These are phyloP conservation scores for Noctilio leporinus DNA, from an alignment of 2,113 vertebrate species.

Conservation along the genomic window DNA sequence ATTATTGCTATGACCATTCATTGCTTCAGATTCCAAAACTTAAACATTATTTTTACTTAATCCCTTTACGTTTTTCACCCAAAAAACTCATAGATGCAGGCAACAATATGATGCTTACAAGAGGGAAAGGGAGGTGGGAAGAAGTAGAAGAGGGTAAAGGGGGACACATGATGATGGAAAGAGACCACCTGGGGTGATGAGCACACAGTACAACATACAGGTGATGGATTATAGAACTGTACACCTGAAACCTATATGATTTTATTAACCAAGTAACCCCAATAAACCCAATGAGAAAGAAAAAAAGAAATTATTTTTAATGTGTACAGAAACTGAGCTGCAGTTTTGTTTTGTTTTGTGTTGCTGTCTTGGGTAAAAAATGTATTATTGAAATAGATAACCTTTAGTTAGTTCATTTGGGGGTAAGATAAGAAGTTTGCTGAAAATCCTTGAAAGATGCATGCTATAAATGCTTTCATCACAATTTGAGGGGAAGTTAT, in stretches of 20 bases:
- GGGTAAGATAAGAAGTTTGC: neutral
- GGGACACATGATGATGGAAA: no score
- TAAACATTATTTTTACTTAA: neutral
- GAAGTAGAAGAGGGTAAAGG: no score
- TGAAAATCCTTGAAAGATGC: neutral
- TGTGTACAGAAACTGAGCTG: neutral
- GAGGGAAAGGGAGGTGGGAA: no score
- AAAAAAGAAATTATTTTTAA: neutral
- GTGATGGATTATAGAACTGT: no score
- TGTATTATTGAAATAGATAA: neutral
- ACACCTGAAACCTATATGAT: no score
- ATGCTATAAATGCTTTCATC: neutral
- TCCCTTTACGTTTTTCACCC: no score
- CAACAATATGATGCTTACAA: no score
- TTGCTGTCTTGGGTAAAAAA: neutral
- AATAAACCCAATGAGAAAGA: no score
- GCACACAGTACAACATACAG: no score
- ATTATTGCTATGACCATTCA: neutral
- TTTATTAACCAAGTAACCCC: no score
- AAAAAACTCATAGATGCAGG: no score
- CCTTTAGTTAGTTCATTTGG: neutral
- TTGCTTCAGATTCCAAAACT: neutral
- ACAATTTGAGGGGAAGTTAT: neutral
- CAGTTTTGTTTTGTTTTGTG: neutral
- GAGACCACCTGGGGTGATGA: no score